Evolutionary conservation across 2,888 invertebrate genomes (phyloP), one percentile per base, ranked within the genome.

Genomic region (Creontiades dilutus): DNA sequence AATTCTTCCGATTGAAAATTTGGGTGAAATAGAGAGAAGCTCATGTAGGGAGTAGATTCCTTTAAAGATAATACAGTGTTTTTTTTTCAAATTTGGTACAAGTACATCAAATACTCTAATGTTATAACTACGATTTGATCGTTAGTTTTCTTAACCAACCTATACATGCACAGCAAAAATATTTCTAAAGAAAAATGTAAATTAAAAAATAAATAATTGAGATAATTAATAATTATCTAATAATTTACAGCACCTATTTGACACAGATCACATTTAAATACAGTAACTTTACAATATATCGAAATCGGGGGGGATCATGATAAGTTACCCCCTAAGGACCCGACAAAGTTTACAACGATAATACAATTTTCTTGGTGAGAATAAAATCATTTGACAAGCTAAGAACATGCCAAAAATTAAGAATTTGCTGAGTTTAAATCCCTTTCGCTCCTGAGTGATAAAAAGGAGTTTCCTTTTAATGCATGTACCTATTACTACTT

Each of bases 191-290:
- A 23, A n/a, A 61, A 61, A 9, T 14, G 23, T 12, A 68, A 27
- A 19, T 19, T 68, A 27, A 68, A 68, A 68, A 68, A 68, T 68
- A 68, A 68, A 68, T 68, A 68, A 19, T n/a, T 16, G 5, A 27
- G 68, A 19, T 23, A 13, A 11, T 23, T 68, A 19, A 9, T 12
- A 68, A 23, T 68, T 23, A 11, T 23, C 23, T 68, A 68, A 68
- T 68, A 23, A 68, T 68, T 68, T 68, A 68, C 68, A 68, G 68
- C 68, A 68, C 68, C 68, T 68, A 68, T 68, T 68, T 68, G 23
- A 68, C 68, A 68, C 27, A 68, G 68, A 68, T 68, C 68, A 68
- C 68, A 68, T 68, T 61, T 68, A 68, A 68, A 68, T 68, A 57
- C 57, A 57, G 57, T 57, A 57, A 57, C 57, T 57, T 57, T 57